phyloP scores from a whole-genome alignment of 2,113 vertebrate genomes.

The Cyprinodon brontotheroides region DNA sequence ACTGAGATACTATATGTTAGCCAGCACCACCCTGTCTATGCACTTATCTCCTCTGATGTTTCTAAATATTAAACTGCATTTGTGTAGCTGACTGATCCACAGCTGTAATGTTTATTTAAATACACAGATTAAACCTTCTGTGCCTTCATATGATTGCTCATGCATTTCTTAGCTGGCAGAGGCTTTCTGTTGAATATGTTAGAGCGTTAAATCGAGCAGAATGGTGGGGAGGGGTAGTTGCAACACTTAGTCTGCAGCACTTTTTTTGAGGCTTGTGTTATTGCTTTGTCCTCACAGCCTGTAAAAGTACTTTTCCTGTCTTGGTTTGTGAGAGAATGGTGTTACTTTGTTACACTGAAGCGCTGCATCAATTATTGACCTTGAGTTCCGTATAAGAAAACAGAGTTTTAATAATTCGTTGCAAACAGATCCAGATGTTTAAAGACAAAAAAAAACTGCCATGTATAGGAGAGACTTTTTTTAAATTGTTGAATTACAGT shows the following conservation, averaged over 20 bases:
- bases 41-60: neutral
- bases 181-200: constrained; percentile 43
- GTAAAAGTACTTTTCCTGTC: constrained; percentile 40
- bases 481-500: neutral
- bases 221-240: constrained; percentile 24
- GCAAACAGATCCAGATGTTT: neutral
- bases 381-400: constrained; percentile 2
- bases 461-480: neutral
- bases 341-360: constrained; percentile 28
- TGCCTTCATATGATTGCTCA: constrained; percentile 38
- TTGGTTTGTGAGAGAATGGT: constrained; percentile 20
- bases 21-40: too few relatives aligned
- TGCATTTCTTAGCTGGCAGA: constrained; percentile 41
- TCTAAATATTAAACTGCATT: constrained; percentile 21
- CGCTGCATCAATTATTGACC: constrained; percentile 33
- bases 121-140: constrained; percentile 46
- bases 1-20: too few relatives aligned
- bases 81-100: constrained; percentile 23
- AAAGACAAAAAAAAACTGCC: neutral
- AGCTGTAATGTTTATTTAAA: constrained; percentile 49
- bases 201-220: constrained; percentile 53
- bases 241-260: constrained; percentile 36
- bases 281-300: constrained; percentile 38
- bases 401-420: neutral
- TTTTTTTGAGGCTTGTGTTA: constrained; percentile 21